A percentile compares a stretch with the other conserved stretches of the same genome.
Evolutionary conservation across 2,888 invertebrate species (phyloP).

Genomic region (Cantharis nigra): DNA sequence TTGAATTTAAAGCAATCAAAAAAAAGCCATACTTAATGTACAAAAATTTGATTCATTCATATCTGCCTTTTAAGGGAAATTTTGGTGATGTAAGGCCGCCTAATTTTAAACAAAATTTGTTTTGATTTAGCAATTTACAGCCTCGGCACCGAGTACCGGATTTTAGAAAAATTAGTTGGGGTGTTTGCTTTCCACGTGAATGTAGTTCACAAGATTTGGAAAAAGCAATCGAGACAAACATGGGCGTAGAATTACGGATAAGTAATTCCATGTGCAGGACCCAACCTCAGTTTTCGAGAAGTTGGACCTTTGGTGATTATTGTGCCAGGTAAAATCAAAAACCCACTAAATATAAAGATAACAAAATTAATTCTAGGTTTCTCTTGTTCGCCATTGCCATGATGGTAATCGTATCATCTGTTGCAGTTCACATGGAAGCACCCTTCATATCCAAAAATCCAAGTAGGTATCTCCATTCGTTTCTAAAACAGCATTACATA

Average conservation of each 20-base stretch:
- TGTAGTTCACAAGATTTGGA: conserved; percentile 61
- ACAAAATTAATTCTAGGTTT: background rate
- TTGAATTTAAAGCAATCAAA: conserved; percentile 55
- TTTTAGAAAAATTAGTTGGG: conserved; percentile 63
- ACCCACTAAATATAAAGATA: background rate
- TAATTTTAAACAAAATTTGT: background rate
- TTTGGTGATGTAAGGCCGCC: conserved; percentile 59
- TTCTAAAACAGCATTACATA: no score
- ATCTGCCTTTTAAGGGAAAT: conserved; percentile 60
- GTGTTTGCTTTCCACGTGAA: conserved; percentile 62
- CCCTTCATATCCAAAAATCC: conserved; percentile 10
- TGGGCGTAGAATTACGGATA: conserved; percentile 48
- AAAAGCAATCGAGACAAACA: conserved; percentile 49
- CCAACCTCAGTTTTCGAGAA: conserved; percentile 2
- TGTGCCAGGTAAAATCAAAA: conserved; percentile 35
- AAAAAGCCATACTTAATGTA: conserved; percentile 41
- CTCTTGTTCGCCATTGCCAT: conserved; percentile 15
- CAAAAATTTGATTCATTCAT: conserved; percentile 59
- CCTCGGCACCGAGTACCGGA: conserved; percentile 65
- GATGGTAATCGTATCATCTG: conserved; percentile 9
- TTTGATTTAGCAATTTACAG: conserved; percentile 46
- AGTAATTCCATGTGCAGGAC: conserved; percentile 43
- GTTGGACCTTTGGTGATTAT: conserved; percentile 35
- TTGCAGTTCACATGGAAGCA: background rate
- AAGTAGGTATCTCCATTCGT: conserved; percentile 5